Conservation (phyloP, 2,888 invertebrate genomes). For the Pterobdella sp. region DNA sequence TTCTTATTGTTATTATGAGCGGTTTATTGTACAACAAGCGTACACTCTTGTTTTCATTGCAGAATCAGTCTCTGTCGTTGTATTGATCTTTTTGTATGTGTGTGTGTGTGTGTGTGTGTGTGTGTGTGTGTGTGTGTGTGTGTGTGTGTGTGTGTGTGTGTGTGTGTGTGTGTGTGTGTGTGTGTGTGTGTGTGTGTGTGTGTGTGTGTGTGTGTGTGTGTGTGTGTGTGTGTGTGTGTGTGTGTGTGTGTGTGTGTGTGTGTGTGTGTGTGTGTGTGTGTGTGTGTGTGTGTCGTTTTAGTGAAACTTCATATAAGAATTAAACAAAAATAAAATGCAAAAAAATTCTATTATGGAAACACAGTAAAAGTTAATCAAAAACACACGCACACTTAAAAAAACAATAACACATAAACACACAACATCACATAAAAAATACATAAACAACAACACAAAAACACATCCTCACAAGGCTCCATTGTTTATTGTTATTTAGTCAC, state of each 20-base stretch:
- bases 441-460: no score
- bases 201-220: conserved; percentile 11
- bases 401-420: conserved; percentile 7
- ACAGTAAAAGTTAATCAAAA: background rate
- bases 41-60: no score
- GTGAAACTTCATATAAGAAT: background rate
- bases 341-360: background rate
- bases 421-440: background rate
- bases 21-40: no score
- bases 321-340: background rate
- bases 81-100: no score
- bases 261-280: conserved; percentile 21
- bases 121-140: conserved; percentile 26
- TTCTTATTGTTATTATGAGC: no score
- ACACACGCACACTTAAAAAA: conserved; percentile 11
- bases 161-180: conserved; percentile 23
- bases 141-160: conserved; percentile 23
- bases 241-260: conserved; percentile 26
- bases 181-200: conserved; percentile 18
- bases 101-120: conserved; percentile 17
- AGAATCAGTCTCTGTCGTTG: no score
- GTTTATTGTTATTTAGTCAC: no score
- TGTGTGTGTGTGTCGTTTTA: conserved; percentile 17
- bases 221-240: conserved; percentile 21
- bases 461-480: no score